Evolutionary conservation across 2,888 invertebrate genomes (phyloP), one percentile per base, ranked within the genome.

Genomic region (Coelopa pilipes): DNA sequence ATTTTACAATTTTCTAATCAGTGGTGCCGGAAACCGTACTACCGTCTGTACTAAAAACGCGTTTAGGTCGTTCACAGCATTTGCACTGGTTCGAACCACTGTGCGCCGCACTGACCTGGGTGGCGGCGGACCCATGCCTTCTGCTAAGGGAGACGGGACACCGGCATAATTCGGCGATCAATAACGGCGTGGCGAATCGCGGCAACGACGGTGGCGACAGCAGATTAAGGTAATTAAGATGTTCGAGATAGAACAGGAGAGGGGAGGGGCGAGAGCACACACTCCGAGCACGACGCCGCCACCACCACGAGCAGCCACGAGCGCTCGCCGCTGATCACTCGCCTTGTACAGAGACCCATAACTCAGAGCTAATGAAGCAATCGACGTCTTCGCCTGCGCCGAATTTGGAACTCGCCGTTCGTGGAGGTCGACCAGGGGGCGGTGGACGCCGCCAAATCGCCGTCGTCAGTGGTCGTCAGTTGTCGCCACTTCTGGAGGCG

Each of bases 331-430:
- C 2, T 4, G 34, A 34, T 34, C 34, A 15, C 15, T 55, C 47
- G 17, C 65, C 71, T 71, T 65, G 15, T 65, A 53, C 21, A 46
- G 71, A 21, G 19, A 55, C 19, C 21, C 50, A 71, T 71, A 71
- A 71, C 65, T 71, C 19, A 71, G 59, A 65, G 46, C 65, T 63
- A 63, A 71, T 71, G 50, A 71, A 71, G 71, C 63, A 71, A 71
- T 71, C 65, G 65, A n/a, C 21, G 65, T 13, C 65, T 53, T 46
- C 17, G 66, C 46, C 45, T 55, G 46, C n/a, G 1, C 71, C 65
- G 21, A 65, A 55, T 65, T 71, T 65, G 71, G 71, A 63, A 53
- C 45, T 50, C 45, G 67, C 50, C n/a, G 15, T 15, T n/a, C 24
- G 9, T 13, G n/a, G 15, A 15, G 34, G 34, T 19, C 21, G 3